Evolutionary conservation across 1,140 invertebrate genomes (phyloP).

Genomic region (Tetranychus urticae): DNA sequence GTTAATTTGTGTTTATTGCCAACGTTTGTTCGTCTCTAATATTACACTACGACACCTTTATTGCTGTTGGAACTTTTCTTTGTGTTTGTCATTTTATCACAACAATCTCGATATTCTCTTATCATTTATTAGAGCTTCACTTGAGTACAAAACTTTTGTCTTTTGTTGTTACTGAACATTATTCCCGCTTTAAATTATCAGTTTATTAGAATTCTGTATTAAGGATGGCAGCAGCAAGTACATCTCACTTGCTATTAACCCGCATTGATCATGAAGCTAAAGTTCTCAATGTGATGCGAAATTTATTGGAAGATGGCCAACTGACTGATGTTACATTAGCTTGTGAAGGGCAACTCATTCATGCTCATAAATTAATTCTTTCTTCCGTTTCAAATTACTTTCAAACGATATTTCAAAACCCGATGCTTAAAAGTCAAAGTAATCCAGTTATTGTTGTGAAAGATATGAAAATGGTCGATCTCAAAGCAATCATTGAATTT

Average conservation of each 20-base stretch:
- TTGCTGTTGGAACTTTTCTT: no score
- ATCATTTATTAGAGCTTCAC: no score
- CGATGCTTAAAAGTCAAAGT: constrained; percentile 34
- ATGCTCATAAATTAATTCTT: constrained; percentile 21
- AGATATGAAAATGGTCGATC: constrained; percentile 61
- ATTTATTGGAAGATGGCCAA: background rate
- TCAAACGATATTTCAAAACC: constrained; percentile 23
- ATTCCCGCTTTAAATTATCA: no score
- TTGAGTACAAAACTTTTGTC: no score
- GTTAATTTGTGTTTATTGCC: no score
- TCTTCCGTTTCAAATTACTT: constrained; percentile 24
- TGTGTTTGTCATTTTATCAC: no score
- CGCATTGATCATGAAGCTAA: background rate
- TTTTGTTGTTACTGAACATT: no score
- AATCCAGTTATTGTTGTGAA: constrained; percentile 70
- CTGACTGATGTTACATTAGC: background rate
- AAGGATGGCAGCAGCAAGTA: background rate
- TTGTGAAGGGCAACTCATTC: constrained; percentile 17
- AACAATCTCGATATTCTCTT: no score
- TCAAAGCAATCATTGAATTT: constrained; percentile 61
- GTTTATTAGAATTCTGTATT: background rate
- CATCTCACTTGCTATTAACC: background rate
- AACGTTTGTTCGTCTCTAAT: no score
- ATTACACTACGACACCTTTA: no score
- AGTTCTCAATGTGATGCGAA: background rate